phyloP scores from a whole-genome alignment of 2,888 invertebrate genomes.

The Mimumesa dahlbomi region DNA sequence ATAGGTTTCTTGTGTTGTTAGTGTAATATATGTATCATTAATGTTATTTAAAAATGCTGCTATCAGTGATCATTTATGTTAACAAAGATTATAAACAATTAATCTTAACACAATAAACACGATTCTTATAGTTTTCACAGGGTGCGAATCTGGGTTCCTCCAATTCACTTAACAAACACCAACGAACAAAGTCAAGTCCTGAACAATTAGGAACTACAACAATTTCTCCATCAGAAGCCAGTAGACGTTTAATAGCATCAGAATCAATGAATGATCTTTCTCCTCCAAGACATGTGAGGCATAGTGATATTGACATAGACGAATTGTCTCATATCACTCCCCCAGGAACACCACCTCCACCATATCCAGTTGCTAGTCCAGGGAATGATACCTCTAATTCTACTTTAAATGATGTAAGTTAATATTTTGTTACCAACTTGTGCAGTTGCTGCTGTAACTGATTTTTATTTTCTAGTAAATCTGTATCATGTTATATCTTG shows the following conservation, averaged over 20 bases:
- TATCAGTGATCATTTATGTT: no score
- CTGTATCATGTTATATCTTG: no score
- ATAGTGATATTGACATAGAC: constrained; percentile 78
- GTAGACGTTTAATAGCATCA: constrained; percentile 82
- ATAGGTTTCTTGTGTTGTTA: no score
- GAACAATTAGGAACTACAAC: constrained; percentile 81
- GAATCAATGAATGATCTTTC: constrained; percentile 84
- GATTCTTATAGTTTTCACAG: constrained; percentile 73
- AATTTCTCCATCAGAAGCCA: constrained; percentile 79
- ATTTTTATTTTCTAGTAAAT: no score
- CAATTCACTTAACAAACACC: constrained; percentile 81
- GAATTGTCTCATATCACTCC: constrained; percentile 82
- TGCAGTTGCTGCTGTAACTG: no score
- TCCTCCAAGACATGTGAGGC: constrained; percentile 68
- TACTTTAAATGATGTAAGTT: constrained; percentile 72
- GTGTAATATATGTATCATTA: no score
- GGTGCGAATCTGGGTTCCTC: constrained; percentile 73
- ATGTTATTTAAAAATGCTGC: no score
- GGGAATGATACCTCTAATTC: constrained; percentile 70
- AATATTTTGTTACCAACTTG: background rate
- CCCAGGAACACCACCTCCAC: constrained; percentile 94
- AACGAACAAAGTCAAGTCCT: constrained; percentile 85
- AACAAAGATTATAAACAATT: no score
- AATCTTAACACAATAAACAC: no score
- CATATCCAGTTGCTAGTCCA: constrained; percentile 84